phyloP scores from a whole-genome alignment of 23 tunicate genomes.

The Styela clava region DNA sequence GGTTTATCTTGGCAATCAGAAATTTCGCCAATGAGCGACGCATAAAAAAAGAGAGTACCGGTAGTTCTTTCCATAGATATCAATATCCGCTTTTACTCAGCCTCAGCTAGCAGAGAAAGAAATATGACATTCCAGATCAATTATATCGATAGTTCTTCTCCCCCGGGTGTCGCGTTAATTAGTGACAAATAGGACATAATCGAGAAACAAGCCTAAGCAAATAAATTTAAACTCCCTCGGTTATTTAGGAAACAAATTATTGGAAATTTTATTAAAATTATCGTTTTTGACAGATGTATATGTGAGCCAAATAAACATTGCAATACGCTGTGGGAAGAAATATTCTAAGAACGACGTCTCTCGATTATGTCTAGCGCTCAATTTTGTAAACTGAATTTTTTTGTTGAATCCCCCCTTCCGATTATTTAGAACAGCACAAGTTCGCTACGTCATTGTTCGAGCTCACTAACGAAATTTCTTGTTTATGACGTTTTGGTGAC shows the following conservation, averaged over 20 bases:
- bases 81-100: too few relatives aligned
- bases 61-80: too few relatives aligned
- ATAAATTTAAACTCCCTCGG: background rate
- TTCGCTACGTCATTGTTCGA: background rate
- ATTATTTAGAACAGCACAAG: background rate
- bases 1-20: too few relatives aligned
- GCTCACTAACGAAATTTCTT: background rate
- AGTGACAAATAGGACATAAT: background rate
- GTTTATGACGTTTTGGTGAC: background rate
- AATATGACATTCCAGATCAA: background rate
- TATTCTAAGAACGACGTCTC: too few relatives aligned
- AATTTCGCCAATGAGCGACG: too few relatives aligned
- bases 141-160: background rate
- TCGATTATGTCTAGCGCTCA: too few relatives aligned
- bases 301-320: background rate
- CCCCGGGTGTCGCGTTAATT: background rate
- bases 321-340: background rate
- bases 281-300: background rate
- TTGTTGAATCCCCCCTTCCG: too few relatives aligned
- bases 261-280: background rate
- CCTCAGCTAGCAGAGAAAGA: too few relatives aligned
- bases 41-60: too few relatives aligned
- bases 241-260: background rate
- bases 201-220: background rate
- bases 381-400: too few relatives aligned